Evolutionary conservation across 2,797 vertebrate genomes (phyloP).

Genomic region (Falco peregrinus): DNA sequence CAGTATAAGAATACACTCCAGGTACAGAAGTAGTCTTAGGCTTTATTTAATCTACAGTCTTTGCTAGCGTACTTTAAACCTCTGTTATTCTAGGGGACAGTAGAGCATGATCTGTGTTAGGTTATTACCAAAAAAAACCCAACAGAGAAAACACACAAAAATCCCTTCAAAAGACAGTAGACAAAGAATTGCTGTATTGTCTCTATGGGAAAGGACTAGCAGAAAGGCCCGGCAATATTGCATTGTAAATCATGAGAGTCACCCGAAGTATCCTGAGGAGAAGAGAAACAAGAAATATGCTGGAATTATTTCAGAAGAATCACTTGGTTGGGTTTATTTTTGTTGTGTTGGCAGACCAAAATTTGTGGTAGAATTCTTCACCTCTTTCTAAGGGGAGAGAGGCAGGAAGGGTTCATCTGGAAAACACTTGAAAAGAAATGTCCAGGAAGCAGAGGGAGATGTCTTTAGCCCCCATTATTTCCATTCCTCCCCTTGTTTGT

Average conservation of each 20-base stretch:
- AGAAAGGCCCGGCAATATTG: not conserved
- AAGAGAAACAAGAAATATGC: not conserved
- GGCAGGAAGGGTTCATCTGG: not conserved
- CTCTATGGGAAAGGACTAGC: not conserved
- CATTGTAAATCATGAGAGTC: not conserved
- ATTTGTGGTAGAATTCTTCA: not conserved
- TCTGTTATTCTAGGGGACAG: not conserved
- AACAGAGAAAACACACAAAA: not conserved
- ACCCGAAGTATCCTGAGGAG: not conserved
- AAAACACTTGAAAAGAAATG: not conserved
- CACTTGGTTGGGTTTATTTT: not conserved
- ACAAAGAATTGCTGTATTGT: not conserved
- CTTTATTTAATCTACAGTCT: not conserved
- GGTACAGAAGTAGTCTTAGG: not conserved
- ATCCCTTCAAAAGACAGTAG: not conserved
- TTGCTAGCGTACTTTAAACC: not conserved
- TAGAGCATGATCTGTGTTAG: accelerated
- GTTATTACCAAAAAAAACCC: not conserved
- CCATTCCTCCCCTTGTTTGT: not conserved
- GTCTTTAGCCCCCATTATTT: not conserved
- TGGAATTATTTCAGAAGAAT: not conserved
- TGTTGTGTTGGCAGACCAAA: not conserved
- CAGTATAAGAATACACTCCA: not conserved
- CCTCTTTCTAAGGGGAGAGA: not conserved
- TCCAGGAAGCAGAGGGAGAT: not conserved